Percentiles rank a stretch among this genome's conserved stretches.
These are phyloP conservation scores for Drosophila kanekoi DNA, from an alignment of 2,888 invertebrate genomes.

Conservation along the genomic window DNA sequence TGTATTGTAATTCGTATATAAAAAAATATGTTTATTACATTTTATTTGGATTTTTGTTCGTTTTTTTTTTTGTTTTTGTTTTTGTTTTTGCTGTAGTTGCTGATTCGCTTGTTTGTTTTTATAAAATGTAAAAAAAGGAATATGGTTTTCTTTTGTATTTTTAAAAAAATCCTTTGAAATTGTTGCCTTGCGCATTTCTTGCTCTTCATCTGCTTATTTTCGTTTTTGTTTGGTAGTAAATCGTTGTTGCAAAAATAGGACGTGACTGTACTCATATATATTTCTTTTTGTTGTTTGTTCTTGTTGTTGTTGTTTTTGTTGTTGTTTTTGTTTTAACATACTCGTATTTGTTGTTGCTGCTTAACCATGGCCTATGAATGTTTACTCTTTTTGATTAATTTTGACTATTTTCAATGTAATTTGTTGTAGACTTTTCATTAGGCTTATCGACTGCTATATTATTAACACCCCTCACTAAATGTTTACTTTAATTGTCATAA, in stretches of 20 bases:
- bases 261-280: conserved; percentile 82
- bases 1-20: conserved; percentile 62
- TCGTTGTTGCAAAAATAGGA: conserved; percentile 86
- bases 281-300: conserved; percentile 18
- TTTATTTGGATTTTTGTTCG: conserved; percentile 38
- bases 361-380: conserved; percentile 66
- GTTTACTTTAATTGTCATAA: conserved; percentile 33
- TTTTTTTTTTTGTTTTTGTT: conserved; percentile 20
- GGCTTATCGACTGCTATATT: conserved; percentile 56
- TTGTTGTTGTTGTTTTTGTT: conserved; percentile 30
- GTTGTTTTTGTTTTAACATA: conserved; percentile 29
- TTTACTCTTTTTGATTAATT: conserved; percentile 69
- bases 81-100: conserved; percentile 52
- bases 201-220: conserved; percentile 35
- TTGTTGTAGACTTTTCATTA: conserved; percentile 45
- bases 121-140: conserved; percentile 81
- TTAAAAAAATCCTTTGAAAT: conserved; percentile 56
- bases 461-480: conserved; percentile 60
- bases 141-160: conserved; percentile 52
- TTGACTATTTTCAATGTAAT: conserved; percentile 64
- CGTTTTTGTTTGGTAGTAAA: conserved; percentile 75
- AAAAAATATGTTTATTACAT: conserved; percentile 68
- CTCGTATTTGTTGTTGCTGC: conserved; percentile 50
- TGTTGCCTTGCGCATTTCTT: conserved; percentile 35
- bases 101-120: conserved; percentile 53